Evolutionary conservation across 2,113 vertebrate species (phyloP).

Genomic region (Chaetodon trifascialis): DNA sequence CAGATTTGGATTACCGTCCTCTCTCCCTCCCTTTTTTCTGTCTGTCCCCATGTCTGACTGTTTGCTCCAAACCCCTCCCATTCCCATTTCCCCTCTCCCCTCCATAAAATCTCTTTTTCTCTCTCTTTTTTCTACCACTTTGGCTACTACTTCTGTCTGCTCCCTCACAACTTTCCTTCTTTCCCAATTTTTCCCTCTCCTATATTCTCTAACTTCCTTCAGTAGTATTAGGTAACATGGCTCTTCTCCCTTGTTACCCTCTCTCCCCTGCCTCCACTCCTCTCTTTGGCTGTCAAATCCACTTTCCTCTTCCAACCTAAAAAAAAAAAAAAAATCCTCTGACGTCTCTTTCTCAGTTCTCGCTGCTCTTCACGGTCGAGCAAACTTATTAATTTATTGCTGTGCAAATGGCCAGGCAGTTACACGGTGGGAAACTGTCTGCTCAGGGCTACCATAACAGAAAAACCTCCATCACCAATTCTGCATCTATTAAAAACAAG

Average conservation of each 20-base stretch:
- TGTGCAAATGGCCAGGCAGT: slow-evolving; percentile 27
- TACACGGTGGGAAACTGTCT: slow-evolving; percentile 19
- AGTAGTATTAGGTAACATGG: slow-evolving; percentile 53
- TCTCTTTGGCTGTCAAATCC: slow-evolving; percentile 56
- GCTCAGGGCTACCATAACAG: neutral
- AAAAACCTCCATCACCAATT: neutral
- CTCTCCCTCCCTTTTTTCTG: neutral
- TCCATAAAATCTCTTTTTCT: slow-evolving; percentile 2
- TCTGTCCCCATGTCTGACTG: slow-evolving; percentile 4
- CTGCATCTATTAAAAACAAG: slow-evolving; percentile 6
- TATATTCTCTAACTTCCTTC: slow-evolving; percentile 21
- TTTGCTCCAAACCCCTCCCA: neutral
- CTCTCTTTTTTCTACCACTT: neutral
- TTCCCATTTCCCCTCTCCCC: neutral
- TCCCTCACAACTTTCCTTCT: neutral
- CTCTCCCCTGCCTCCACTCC: slow-evolving; percentile 5
- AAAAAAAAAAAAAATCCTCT: slow-evolving; percentile 16
- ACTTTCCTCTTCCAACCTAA: slow-evolving; percentile 33
- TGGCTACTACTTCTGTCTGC: neutral
- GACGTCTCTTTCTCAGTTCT: slow-evolving; percentile 36
- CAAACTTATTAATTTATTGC: slow-evolving; percentile 45
- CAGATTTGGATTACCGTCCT: slow-evolving; percentile 49
- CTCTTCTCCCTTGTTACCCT: neutral
- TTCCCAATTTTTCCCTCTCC: neutral
- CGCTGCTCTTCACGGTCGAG: slow-evolving; percentile 54